phyloP scores from a whole-genome alignment of 2,797 vertebrate genomes.

The Picus viridis region DNA sequence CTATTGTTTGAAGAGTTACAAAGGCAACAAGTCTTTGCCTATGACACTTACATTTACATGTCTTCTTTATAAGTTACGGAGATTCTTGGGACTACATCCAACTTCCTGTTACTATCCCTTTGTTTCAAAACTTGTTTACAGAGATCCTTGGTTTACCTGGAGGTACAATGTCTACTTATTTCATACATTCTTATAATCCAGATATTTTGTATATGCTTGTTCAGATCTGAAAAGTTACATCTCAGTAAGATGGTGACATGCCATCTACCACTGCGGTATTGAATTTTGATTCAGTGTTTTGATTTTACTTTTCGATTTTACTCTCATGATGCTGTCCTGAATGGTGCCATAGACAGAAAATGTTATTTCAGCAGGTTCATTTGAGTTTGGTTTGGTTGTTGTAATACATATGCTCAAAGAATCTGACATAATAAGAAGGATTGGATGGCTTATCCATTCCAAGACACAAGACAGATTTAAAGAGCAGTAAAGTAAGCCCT shows the following conservation, averaged over 20 bases:
- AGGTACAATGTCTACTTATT: not conserved
- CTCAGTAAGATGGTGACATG: not conserved
- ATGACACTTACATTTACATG: not conserved
- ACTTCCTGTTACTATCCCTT: not conserved
- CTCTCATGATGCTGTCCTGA: not conserved
- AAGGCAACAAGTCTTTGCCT: not conserved
- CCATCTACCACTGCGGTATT: not conserved
- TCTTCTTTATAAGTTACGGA: not conserved
- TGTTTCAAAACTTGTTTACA: not conserved
- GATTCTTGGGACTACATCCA: accelerated
- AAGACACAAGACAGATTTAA: not conserved
- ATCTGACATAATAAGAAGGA: not conserved
- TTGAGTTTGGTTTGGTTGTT: not conserved
- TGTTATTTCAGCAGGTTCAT: not conserved
- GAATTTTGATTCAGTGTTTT: not conserved
- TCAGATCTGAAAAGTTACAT: not conserved
- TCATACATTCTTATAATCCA: not conserved
- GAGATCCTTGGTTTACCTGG: not conserved
- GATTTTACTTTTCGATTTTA: not conserved
- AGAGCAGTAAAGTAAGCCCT: not conserved
- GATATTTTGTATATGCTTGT: not conserved
- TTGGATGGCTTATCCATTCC: not conserved
- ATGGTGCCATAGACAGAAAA: not conserved
- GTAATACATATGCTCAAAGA: not conserved
- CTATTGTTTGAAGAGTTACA: not conserved